phyloP scores from a whole-genome alignment of 2,797 vertebrate genomes.

The Cottoperca gobio region DNA sequence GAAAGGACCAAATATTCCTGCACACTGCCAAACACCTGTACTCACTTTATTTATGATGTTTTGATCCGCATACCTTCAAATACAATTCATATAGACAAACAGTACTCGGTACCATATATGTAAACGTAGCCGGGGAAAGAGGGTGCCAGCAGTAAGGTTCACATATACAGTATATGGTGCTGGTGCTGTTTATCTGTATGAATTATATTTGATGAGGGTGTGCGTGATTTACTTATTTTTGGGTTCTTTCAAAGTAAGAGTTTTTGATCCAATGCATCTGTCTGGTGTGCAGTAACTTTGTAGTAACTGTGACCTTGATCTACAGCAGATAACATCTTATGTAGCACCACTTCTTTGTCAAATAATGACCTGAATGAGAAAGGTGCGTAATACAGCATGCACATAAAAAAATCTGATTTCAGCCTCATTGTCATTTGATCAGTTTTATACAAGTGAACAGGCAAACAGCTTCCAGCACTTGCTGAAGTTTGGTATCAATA shows the following conservation, averaged over 20 bases:
- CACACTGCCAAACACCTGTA: neutral
- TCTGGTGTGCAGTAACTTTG: neutral
- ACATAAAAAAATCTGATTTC: neutral
- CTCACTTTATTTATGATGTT: neutral
- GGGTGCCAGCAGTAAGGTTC: neutral
- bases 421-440: neutral
- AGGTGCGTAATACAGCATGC: neutral
- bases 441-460: neutral
- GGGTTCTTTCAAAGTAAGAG: too few species aligned
- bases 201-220: neutral
- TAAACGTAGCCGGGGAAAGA: neutral
- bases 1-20: too few species aligned
- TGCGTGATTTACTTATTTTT: neutral
- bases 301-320: neutral
- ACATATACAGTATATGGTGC: neutral
- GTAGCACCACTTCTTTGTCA: neutral
- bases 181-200: neutral
- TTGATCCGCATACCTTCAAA: neutral
- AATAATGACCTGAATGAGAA: neutral
- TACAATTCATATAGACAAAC: neutral
- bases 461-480: neutral
- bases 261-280: neutral
- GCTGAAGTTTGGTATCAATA: neutral
- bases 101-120: neutral
- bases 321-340: neutral